Base-by-base conservation (phyloP, 2,113 vertebrate genomes). In the Plectropomus leopardus region DNA sequence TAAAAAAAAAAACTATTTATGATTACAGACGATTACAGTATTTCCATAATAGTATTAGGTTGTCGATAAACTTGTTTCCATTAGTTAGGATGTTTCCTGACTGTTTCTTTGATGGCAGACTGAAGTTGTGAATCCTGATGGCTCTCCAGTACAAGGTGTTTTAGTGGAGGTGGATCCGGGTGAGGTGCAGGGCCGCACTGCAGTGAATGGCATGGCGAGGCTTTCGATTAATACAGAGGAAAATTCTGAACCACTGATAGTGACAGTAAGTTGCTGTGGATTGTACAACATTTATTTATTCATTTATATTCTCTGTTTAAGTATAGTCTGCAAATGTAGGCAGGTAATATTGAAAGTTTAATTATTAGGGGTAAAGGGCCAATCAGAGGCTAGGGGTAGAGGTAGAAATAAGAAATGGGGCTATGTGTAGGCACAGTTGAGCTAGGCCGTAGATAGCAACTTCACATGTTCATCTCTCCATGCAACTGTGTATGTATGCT, bases 91-190 rank as follows among this genome's bases (percentile, higher is more conserved):
- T 8, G 36, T 36, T 8, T 36, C 10, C 36, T 36, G 2, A 11
- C 36, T 14, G 13, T 34, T 61, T 83, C 3, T 51, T 71, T 3
- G n/a, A 28, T 21, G 21, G 21, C 58, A 96, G 95, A 87, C 95
- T 68, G 88, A 87, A 0, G 89, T 96, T 65, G 78, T 87, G 36
- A 94, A 95, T 73, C 95, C 94, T 28, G 95, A 96, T 36, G 89
- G 74, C 9, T 92, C 88, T 11, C 95, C 95, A 13, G 95, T 95
- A 48, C 1, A 17, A n/a, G 1, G 2, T 0, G 23, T 96, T 34
- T 19, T 13, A 0, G 26, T 96, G 14, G 34, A 5, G 47, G 68
- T 86, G 9, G 15, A 53, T 14, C 17, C 78, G 4, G 53, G 50
- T 0, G 1, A 58, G 0, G 1, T 70, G 4, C 0, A 0, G 0